Evolutionary conservation across 2,113 vertebrate species (phyloP), one percentile per base, ranked within the genome.

Genomic region (Pachypanchax playfairii): DNA sequence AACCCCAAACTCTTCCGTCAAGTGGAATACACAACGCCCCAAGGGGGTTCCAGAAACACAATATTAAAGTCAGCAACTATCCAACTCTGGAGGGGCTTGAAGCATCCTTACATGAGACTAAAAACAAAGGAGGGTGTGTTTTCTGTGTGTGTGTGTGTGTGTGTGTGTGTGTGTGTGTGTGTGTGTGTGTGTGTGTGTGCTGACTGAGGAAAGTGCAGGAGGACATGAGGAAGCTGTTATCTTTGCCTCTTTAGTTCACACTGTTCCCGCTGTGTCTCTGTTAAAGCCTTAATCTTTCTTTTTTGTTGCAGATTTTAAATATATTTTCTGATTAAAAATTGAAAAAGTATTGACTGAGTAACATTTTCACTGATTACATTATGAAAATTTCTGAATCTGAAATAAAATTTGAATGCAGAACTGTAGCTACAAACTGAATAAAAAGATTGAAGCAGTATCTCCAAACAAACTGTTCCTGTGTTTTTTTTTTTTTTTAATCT

Each of bases 51-150:
- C 54, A 31, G 61, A 54, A 75, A 79, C 52, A 90, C 87, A 90
- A 86, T 84, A 65, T 70, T 14, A 73, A 39, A 69, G 80, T 82
- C 84, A 82, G 83, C 82, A 74, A 68, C 75, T 79, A 83, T 80
- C 75, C 77, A 77, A 73, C 73, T 46, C 73, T 51, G 59, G 62
- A 83, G 87, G 75, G 87, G 79, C 81, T 80, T 70, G 55, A 67
- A 67, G 70, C 58, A 61, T 73, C 75, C 56, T 73, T 59, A 83
- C 70, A 79, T 65, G 83, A 80, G 49, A 25, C 25, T 4, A 51
- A 52, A 72, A 77, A 83, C 76, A 82, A 83, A 80, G 72, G 68
- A 36, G 54, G 61, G 29, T 73, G 24, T n/a, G n/a, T n/a, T n/a
- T n/a, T n/a, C n/a, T n/a, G n/a, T n/a, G n/a, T 64, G 62, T 22